Evolutionary conservation across 2,797 vertebrate species (phyloP).

Genomic region (Lepilemur septentrionalis): DNA sequence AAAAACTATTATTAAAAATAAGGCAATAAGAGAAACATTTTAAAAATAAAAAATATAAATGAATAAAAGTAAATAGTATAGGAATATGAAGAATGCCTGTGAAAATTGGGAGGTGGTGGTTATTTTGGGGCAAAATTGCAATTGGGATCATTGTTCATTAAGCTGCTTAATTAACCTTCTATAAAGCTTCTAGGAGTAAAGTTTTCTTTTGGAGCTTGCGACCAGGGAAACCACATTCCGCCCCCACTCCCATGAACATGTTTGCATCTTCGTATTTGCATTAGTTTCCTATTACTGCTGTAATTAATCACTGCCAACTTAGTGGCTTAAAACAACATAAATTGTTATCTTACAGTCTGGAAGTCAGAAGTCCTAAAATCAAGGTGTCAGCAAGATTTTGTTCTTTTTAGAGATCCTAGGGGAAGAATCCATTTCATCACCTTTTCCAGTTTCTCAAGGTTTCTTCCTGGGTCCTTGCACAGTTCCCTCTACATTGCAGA

Average conservation of each 20-base stretch:
- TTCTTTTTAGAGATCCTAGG: neutral
- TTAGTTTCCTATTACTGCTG: neutral
- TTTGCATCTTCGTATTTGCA: neutral
- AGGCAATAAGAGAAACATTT: neutral
- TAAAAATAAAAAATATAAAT: neutral
- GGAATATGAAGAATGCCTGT: neutral
- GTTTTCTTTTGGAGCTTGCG: neutral
- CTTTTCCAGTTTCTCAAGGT: neutral
- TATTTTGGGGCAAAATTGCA: neutral
- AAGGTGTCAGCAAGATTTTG: neutral
- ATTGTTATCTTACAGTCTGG: neutral
- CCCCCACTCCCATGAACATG: no score
- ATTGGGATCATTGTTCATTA: neutral
- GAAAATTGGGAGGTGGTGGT: neutral
- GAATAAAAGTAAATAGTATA: neutral
- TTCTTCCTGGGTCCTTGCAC: neutral
- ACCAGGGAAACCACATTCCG: fast-evolving
- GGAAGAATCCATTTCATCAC: neutral
- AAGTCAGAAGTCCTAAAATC: neutral
- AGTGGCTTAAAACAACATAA: neutral
- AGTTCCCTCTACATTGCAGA: no score
- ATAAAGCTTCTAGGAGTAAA: neutral
- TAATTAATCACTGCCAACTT: neutral
- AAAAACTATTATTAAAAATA: neutral
- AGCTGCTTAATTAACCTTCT: neutral